Evolutionary conservation across 2,113 vertebrate species (phyloP), one percentile per base, ranked within the genome.

Genomic region (Chauna torquata): DNA sequence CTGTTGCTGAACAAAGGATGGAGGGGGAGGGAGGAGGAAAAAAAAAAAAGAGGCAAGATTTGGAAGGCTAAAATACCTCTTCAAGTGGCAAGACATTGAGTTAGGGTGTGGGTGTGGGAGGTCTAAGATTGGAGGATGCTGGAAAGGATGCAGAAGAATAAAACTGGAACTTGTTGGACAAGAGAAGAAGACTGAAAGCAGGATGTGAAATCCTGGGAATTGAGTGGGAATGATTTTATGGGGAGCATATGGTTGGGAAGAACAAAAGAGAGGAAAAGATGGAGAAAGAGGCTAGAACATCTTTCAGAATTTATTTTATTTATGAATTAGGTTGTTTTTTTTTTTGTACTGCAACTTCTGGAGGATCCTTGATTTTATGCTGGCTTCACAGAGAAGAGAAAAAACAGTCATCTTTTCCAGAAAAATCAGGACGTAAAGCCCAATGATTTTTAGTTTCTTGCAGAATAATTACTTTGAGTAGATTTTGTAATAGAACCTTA

Each of bases 341-440:
- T 9, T 57, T 57, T 94, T 88, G 52, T 20, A 38, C 44, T 44
- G 23, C 16, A 45, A 18, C 27, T 70, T 90, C 30, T 72, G 28
- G 24, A 90, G 25, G 8, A 50, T 77, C 16, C 9, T n/a, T 54
- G 47, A 71, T 68, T 86, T 79, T 80, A 42, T 78, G 30, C 16
- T 45, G 4, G 8, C 55, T 95, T 15, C 44, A 42, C 8, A 38
- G 57, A 22, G 17, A 71, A 34, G 18, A 19, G 40, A 24, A 69
- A 12, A 11, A 25, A 12, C 15, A 28, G 6, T 4, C 0, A 0
- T 57, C 0, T 27, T 93, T 55, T 77, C 45, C 64, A 44, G 61
- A 70, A 58, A 82, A 75, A 13, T 85, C 40, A 62, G 4, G 14
- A 7, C 70, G 6, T 50, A 54, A 88, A 81, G 16, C 6, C 19